phyloP scores from a whole-genome alignment of 2,797 vertebrate species.

The Neosilurus mollespiculum region DNA sequence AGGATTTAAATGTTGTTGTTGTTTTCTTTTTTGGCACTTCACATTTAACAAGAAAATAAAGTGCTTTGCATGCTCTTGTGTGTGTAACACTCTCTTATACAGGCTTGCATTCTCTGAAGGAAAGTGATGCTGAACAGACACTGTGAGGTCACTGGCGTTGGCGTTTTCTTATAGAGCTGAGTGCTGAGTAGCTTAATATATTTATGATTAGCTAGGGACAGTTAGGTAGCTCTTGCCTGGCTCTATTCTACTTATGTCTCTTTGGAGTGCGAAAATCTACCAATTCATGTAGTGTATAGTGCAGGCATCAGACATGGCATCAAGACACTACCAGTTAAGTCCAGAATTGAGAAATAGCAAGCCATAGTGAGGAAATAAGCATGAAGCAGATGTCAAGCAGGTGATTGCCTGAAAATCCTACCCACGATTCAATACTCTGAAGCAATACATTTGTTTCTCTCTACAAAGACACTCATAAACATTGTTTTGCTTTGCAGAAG shows the following conservation, averaged over 20 bases:
- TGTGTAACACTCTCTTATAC: constrained; percentile 45
- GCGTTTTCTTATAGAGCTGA: constrained; percentile 41
- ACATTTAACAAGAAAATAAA: neutral
- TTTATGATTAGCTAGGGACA: constrained; percentile 24
- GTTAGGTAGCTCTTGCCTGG: neutral
- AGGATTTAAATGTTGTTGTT: neutral
- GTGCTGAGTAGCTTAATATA: constrained; percentile 25
- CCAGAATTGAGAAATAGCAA: neutral
- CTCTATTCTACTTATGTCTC: neutral
- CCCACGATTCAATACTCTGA: neutral
- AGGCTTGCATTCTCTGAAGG: constrained; percentile 59
- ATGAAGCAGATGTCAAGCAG: neutral
- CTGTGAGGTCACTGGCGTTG: constrained; percentile 67
- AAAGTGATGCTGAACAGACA: constrained; percentile 72
- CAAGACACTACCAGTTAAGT: neutral
- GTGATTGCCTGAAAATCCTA: neutral
- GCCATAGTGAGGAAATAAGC: neutral
- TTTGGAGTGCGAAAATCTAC: neutral
- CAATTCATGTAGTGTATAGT: neutral
- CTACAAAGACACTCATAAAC: neutral
- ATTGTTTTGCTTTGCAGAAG: neutral
- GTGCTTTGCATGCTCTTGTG: neutral
- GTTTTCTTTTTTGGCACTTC: neutral
- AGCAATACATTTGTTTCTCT: neutral
- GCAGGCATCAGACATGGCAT: neutral